Evolutionary conservation across 2,113 vertebrate genomes (phyloP), one percentile per base, ranked within the genome.

Genomic region (Protomyctophum bolini): DNA sequence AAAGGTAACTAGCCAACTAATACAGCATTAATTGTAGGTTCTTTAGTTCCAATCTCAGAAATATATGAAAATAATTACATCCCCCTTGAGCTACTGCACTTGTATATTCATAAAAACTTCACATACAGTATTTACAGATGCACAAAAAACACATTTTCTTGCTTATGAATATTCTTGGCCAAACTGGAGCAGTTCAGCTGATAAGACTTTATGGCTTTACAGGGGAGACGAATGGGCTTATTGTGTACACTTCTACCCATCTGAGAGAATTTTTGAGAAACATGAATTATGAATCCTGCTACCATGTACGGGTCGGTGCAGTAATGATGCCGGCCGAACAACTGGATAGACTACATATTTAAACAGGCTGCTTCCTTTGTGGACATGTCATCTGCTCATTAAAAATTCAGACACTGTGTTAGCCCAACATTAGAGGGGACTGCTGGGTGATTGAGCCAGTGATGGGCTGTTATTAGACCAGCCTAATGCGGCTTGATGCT

Each of bases 341-440:
- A 88, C 79, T 83, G 71, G 72, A 83, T 82, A 63, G 47, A 47
- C 77, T 88, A 81, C 88, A 91, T 88, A 85, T 91, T 90, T 89
- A 80, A 92, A 85, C 61, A 86, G 81, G 57, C 58, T 29, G 28
- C 58, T 78, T 76, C 82, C 73, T 85, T 83, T 85, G 76, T 89
- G 80, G 73, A 81, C 68, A 79, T 83, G 77, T 81, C 83, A 81
- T 79, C 57, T 55, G 69, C 66, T 46, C 75, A 87, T 87, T 75
- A 82, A 89, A 79, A 63, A 88, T 91, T 81, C 68, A 86, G 70
- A 73, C 6, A 3, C 41, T 71, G 79, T 79, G 83, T 83, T 82
- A 76, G 80, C 10, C 65, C 15, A 63, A 75, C 59, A 64, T 63
- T 60, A 71, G 70, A 64, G 50, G 57, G 55, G 66, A 46, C 58